Percentiles rank a stretch among this genome's conserved stretches.
These are phyloP conservation scores for Furcifer pardalis DNA, from an alignment of 2,797 vertebrate genomes.

Conservation along the genomic window DNA sequence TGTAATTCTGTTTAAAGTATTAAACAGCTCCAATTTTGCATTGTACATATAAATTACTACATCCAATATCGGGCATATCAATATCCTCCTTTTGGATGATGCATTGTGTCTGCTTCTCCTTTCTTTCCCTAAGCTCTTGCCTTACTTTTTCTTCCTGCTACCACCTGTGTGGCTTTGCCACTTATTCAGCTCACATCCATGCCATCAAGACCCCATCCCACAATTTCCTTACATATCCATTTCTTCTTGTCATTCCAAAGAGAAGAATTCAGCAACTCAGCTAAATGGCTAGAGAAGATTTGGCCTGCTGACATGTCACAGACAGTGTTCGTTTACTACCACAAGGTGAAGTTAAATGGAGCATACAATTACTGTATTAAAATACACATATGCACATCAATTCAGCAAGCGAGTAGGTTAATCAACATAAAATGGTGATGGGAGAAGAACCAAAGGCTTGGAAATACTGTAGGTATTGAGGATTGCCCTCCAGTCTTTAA, in stretches of 20 bases:
- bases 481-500: not conserved
- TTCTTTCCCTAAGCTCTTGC: not conserved
- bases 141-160: not conserved
- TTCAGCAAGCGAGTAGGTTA: not conserved
- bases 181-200: not conserved
- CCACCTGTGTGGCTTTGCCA: not conserved
- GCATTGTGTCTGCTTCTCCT: not conserved
- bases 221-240: not conserved
- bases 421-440: not conserved
- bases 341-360: not conserved
- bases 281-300: not conserved
- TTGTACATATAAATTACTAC: too few relatives aligned
- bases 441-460: not conserved
- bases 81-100: too few relatives aligned
- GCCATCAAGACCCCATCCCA: not conserved
- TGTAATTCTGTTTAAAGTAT: too few relatives aligned
- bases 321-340: not conserved
- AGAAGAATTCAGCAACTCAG: not conserved
- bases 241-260: not conserved
- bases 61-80: too few relatives aligned
- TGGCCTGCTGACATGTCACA: not conserved
- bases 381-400: not conserved
- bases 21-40: too few relatives aligned
- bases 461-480: not conserved
- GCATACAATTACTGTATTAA: not conserved